Base-by-base conservation (phyloP, 2,797 vertebrate species). In the Orestias chungarensis region DNA sequence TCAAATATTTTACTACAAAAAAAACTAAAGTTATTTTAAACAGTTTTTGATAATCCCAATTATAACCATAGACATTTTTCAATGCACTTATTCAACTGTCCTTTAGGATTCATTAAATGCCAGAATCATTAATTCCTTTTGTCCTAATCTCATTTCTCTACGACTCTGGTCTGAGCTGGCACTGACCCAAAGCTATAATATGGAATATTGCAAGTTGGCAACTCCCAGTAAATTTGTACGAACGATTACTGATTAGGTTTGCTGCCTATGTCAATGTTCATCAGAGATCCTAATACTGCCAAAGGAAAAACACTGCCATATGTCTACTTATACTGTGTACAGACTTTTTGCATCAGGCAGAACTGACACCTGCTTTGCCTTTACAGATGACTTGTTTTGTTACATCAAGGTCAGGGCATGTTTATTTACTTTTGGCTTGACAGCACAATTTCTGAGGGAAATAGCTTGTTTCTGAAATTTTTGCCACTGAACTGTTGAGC, bases 311-410 rank as follows among this genome's bases (percentile, higher is more conserved):
- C 47, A 64, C 49, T 49, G 66, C 73, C 29, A 2, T 44, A 54
- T 54, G 73, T 82, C 71, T 66, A 66, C 69, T 68, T 49, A 73
- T 54, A 71, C 40, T 43, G 49, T 71, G 67, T 71, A 23, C 3
- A 4, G 66, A 55, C 72, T 47, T 66, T 76, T 54, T 61, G 46
- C 77, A 55, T 66, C 71, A 18, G 69, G 73, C 73, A 68, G 40
- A 68, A 49, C 17, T 57, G 66, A 83, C 57, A 38, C 35, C 62
- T 27, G 67, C 66, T 31, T 40, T 15, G 42, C 70, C 64, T 83
- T 87, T 73, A 78, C 74, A 70, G 77, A 88, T 74, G 66, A 78
- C 64, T 84, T 75, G n/a, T 33, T 73, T 78, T 64, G 57, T 80
- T 78, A 83, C 81, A 80, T 70, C 25, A 75, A 86, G 75, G 74